Evolutionary conservation across 2,797 vertebrate genomes (phyloP), one percentile per base, ranked within the genome.

Genomic region (Tenualosa thibaudeaui): DNA sequence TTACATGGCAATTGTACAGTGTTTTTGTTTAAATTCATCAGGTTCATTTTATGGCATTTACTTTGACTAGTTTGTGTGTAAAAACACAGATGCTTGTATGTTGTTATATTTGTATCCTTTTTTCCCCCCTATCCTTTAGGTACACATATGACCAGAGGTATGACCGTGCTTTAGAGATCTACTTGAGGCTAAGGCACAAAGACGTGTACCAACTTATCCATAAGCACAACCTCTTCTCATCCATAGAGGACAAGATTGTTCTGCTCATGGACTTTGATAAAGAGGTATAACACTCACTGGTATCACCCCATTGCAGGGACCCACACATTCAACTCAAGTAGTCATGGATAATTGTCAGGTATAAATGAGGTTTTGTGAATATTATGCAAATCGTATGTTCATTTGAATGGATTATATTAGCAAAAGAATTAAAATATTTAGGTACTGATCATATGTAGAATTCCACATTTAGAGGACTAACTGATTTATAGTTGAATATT

Each of bases 201-300:
- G 98, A 99, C 0, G 98, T 99, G 75, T 99, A 99, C 93, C 97
- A 99, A 87, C 91, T 99, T 90, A 99, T 99, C 93, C 97, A 99
- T 94, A 99, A 98, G 92, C 98, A 99, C 95, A 96, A 98, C 93
- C 97, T 99, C 81, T 99, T 99, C 93, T 95, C 97, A 87, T 97
- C 98, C 86, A 99, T 99, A 89, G 97, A 97, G 90, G 98, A 99
- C 93, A 99, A 99, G 93, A 99, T 99, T 56, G 97, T 99, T 40
- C 95, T 99, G 81, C 96, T 99, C 91, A 99, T 99, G 98, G 98
- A 99, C 90, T 99, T 99, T 90, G 98, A 99, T 92, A 97, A 96
- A 89, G 98, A 99, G 97, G 98, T 99, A 91, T 89, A 71, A 75
- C 68, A 75, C 37, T 15, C 37, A 75, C 68, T 60, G 22, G 6